A percentile compares a stretch with the other conserved stretches of the same genome.
phyloP scores from a whole-genome alignment of 2,888 invertebrate species.

The Craniophora ligustri region DNA sequence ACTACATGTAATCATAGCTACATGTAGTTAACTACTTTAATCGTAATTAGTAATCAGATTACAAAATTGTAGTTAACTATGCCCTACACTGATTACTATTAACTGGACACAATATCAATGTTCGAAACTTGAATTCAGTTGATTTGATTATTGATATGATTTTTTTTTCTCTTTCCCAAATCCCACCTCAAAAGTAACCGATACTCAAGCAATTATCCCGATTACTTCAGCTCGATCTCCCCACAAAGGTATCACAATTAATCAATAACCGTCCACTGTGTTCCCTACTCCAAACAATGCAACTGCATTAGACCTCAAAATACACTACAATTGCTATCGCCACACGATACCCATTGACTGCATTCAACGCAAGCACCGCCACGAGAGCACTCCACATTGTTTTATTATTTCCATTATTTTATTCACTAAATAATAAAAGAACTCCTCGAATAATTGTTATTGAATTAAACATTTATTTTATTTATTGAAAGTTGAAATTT shows the following conservation, averaged over 20 bases:
- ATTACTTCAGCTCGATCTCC: conserved; percentile 50
- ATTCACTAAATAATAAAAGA: conserved; percentile 45
- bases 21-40: too few species aligned
- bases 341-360: conserved; percentile 61
- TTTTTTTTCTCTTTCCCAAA: conserved; percentile 1
- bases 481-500: conserved; percentile 1
- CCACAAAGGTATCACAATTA: conserved; percentile 50
- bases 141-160: too few species aligned
- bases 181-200: conserved; percentile 42
- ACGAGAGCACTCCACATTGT: conserved; percentile 51
- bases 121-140: too few species aligned
- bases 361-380: conserved; percentile 40
- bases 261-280: conserved; percentile 37
- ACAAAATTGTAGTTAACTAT: too few species aligned
- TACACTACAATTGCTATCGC: conserved; percentile 47
- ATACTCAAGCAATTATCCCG: conserved; percentile 51
- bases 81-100: too few species aligned
- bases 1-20: too few species aligned
- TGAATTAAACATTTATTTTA: conserved; percentile 23
- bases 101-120: too few species aligned
- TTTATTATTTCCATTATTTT: conserved; percentile 49
- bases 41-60: too few species aligned
- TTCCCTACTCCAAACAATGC: conserved; percentile 31
- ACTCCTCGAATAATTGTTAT: conserved; percentile 48
- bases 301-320: conserved; percentile 35